Conservation (phyloP, 2,888 invertebrate genomes). For the Plagiodera versicolora region DNA sequence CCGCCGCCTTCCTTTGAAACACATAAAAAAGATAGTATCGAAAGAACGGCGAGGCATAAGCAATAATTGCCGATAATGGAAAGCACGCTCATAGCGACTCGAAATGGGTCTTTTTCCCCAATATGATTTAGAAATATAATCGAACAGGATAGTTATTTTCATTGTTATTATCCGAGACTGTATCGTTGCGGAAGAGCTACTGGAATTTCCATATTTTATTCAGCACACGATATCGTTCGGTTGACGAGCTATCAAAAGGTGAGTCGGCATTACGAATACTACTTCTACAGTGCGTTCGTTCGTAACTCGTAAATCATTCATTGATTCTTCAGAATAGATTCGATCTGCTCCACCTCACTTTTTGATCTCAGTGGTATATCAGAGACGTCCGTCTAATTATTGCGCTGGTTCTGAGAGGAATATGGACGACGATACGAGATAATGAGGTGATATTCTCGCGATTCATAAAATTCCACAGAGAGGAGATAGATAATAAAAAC, state of each 20-base stretch:
- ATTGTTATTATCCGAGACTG: conserved; percentile 16
- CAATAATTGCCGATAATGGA: conserved; percentile 40
- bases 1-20: no score
- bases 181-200: background rate
- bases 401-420: background rate
- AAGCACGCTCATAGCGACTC: conserved; percentile 40
- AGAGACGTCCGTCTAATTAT: background rate
- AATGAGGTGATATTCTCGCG: background rate
- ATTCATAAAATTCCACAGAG: background rate
- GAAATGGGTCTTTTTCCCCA: conserved; percentile 42
- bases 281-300: no score
- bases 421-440: background rate
- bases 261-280: no score
- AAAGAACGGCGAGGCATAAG: conserved; percentile 16
- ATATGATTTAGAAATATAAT: conserved; percentile 46
- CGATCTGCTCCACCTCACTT: no score
- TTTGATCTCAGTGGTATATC: no score
- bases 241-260: no score
- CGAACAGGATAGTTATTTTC: conserved; percentile 30
- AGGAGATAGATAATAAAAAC: background rate
- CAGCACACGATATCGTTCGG: background rate
- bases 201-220: background rate
- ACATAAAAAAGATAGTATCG: background rate
- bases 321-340: no score
- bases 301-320: no score